phyloP scores from a whole-genome alignment of 2,113 vertebrate species.

The Eudorcas thomsonii region DNA sequence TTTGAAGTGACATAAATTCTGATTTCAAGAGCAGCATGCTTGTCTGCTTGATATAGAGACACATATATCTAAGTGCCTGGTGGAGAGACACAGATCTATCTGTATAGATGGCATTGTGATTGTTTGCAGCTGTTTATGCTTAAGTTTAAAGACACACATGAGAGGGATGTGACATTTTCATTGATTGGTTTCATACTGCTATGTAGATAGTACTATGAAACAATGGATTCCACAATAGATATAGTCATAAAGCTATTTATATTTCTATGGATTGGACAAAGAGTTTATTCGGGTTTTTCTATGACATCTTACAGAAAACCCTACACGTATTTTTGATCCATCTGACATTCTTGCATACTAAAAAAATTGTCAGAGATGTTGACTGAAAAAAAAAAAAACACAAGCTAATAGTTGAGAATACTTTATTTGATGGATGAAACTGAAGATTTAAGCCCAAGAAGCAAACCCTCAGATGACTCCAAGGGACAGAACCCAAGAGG shows the following conservation, averaged over 20 bases:
- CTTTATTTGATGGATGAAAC: neutral
- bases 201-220: neutral
- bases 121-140: neutral
- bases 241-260: neutral
- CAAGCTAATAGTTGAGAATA: neutral
- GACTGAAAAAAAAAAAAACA: neutral
- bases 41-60: neutral
- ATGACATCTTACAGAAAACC: neutral
- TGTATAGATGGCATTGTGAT: neutral
- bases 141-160: neutral
- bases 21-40: neutral
- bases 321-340: neutral
- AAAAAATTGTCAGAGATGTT: neutral
- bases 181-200: neutral
- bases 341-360: neutral
- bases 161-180: neutral
- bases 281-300: neutral
- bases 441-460: neutral
- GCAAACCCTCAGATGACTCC: neutral
- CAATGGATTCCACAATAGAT: neutral
- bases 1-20: conserved; percentile 23
- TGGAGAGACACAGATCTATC: neutral
- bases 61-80: neutral
- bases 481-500: neutral
- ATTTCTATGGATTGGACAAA: neutral